Evolutionary conservation across 2,797 vertebrate species (phyloP).

Genomic region (Buphagus erythrorhynchus): DNA sequence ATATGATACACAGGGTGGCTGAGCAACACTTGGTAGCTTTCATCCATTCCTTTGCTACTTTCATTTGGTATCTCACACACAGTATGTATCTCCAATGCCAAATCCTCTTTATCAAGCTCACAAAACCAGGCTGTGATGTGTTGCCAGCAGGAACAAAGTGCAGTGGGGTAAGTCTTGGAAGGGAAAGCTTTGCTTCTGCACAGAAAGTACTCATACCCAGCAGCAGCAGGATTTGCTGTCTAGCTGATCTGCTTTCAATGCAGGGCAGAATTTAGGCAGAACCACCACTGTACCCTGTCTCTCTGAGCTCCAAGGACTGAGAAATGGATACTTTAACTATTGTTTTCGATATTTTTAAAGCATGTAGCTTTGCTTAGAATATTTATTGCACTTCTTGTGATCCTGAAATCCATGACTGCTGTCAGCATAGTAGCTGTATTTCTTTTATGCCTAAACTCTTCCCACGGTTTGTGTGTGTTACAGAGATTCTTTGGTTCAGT

Average conservation of each 20-base stretch:
- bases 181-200: neutral
- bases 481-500: neutral
- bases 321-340: neutral
- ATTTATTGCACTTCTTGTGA: neutral
- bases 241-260: neutral
- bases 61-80: neutral
- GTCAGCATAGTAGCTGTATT: neutral
- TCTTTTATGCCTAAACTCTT: neutral
- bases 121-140: slow-evolving; percentile 13
- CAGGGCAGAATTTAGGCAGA: neutral
- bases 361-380: neutral
- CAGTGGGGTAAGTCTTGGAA: neutral
- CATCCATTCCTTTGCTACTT: neutral
- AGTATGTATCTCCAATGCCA: neutral
- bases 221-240: neutral
- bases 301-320: neutral
- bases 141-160: neutral
- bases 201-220: neutral
- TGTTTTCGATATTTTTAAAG: neutral
- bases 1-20: neutral
- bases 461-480: neutral
- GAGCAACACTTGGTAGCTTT: neutral
- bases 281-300: accelerated
- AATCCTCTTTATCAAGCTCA: slow-evolving; percentile 21
- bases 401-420: neutral